These are phyloP conservation scores for Malurus leucopterus DNA, from an alignment of 2,797 vertebrate genomes.

Conservation along the genomic window DNA sequence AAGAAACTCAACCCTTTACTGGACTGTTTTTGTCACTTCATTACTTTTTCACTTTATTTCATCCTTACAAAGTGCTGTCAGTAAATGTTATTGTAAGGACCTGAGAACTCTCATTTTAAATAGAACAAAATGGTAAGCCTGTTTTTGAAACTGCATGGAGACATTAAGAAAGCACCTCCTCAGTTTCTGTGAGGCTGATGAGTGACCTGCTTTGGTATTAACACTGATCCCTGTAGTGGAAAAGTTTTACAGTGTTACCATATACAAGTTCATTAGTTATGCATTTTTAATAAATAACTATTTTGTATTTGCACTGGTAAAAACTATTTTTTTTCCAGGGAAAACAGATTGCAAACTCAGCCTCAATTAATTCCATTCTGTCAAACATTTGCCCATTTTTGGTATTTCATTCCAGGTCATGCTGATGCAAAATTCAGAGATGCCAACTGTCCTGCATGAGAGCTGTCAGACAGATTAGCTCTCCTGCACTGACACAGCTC, in stretches of 20 bases:
- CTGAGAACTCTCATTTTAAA: slow-evolving; percentile 6
- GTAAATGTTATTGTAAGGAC: not conserved
- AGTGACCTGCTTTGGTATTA: not conserved
- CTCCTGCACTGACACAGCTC: slow-evolving; percentile 5
- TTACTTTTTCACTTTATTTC: not conserved
- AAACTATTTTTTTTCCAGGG: not conserved
- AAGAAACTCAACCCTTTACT: not conserved
- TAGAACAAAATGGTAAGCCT: not conserved
- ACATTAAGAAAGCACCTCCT: not conserved
- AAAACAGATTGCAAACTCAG: slow-evolving; percentile 67
- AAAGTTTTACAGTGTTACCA: not conserved
- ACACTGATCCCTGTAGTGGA: not conserved
- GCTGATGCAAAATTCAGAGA: slow-evolving; percentile 66
- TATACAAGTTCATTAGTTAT: not conserved
- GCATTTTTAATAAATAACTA: not conserved
- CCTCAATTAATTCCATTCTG: slow-evolving; percentile 59
- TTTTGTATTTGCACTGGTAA: not conserved
- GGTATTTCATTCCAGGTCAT: slow-evolving; percentile 54
- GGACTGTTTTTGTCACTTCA: not conserved
- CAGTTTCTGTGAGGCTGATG: not conserved
- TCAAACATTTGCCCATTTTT: slow-evolving; percentile 58
- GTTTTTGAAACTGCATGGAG: not conserved
- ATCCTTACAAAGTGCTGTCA: not conserved
- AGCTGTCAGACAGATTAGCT: slow-evolving; percentile 64
- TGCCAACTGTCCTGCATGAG: slow-evolving; percentile 64